A percentile compares a stretch with the other conserved stretches of the same genome.
phyloP scores from a whole-genome alignment of 2,797 vertebrate genomes.

The Paguma larvata region DNA sequence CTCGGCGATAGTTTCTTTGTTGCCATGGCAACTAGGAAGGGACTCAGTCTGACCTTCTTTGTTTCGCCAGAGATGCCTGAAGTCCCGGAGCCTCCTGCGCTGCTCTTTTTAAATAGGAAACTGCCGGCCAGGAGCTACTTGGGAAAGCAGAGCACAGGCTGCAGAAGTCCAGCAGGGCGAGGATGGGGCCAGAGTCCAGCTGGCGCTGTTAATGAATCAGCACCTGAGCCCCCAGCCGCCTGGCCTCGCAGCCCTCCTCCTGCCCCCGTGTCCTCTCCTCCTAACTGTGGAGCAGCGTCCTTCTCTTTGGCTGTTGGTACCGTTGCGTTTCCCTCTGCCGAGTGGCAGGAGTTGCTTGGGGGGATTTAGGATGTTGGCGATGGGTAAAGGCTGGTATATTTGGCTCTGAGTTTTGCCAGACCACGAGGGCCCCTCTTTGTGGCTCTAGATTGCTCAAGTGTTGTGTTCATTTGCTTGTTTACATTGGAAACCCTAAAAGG shows the following conservation, averaged over 20 bases:
- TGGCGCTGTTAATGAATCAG: not conserved
- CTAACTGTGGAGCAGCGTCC: accelerated
- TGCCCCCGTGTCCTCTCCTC: accelerated
- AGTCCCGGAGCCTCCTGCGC: not conserved
- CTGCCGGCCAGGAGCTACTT: not conserved
- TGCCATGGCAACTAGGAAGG: constrained; percentile 69
- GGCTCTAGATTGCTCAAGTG: not conserved
- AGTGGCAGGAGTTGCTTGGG: too few relatives aligned
- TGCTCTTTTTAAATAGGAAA: not conserved
- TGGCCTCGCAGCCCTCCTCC: accelerated
- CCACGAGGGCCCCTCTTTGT: accelerated
- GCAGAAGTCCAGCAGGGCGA: accelerated
- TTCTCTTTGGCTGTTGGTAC: not conserved
- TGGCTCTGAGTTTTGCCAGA: not conserved
- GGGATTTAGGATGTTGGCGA: accelerated
- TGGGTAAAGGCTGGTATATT: not conserved
- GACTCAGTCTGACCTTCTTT: not conserved
- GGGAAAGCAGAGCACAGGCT: not conserved
- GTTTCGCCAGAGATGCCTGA: not conserved
- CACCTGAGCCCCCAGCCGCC: accelerated
- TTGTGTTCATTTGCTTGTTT: not conserved
- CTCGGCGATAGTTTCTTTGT: constrained; percentile 45
- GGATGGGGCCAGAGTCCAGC: accelerated
- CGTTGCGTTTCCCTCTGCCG: accelerated
- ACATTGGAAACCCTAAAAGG: not conserved